Evolutionary conservation across 2,888 invertebrate genomes (phyloP), one percentile per base, ranked within the genome.

Genomic region (Marronus borbonicus): DNA sequence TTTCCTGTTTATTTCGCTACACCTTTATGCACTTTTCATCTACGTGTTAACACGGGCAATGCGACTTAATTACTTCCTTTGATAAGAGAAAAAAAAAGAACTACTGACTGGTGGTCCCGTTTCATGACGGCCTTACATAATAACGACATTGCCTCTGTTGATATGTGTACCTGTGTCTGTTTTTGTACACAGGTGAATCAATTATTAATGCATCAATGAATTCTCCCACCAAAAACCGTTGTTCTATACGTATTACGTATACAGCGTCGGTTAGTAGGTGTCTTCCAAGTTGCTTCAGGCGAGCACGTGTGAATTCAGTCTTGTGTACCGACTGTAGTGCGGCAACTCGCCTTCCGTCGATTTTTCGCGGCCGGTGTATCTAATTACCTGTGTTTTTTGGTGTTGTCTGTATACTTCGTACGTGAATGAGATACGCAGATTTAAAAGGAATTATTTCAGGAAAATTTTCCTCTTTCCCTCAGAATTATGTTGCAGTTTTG

Each of bases 171-270:
- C 31, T 36, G 10, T 28, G 58, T 58, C 58, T 58, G 44, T 44
- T 44, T 62, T 62, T 62, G 10, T 39, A 17, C 36, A 39, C 58
- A 58, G 72, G 72, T 72, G 72, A 20, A 72, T 72, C 55, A 72
- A 72, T 72, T 72, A 72, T 39, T 36, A 72, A 72, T 72, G 72
- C 72, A 72, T 72, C 24, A 58, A 58, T 72, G 58, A 58, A 72
- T 58, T 58, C 72, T 72, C 68, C 68, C 68, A 68, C 68, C 68
- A 68, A 28, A 20, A 62, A 62, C 20, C 20, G 17, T 20, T 58
- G 55, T 28, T 36, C 31, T 28, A 12, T 31, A 14, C 62, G 44
- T 66, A 66, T 17, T 12, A 17, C 36, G 44, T 20, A 36, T 64
- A 31, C 49, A 20, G 20, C 17, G 8, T n/a, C 24, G 28, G 17